Conservation (phyloP, 1,140 invertebrate genomes). For the Leptoteleia sp. region DNA sequence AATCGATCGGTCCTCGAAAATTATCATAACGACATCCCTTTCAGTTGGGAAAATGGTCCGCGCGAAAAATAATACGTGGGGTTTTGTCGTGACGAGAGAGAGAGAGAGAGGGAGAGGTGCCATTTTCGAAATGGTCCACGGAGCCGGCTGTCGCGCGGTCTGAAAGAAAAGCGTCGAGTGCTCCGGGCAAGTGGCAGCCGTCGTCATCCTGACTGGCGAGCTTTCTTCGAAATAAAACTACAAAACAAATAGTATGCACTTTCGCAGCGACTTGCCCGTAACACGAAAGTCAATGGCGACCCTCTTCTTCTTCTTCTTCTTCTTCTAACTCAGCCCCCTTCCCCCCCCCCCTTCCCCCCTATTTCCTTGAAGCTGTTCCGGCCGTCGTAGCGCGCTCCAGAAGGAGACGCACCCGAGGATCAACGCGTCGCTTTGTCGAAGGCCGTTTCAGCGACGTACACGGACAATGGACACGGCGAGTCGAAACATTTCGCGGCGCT, state of each 20-base stretch:
- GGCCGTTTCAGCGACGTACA: constrained; percentile 18
- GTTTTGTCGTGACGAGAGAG: constrained; percentile 21
- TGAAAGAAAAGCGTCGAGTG: constrained; percentile 31
- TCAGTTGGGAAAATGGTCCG: constrained; percentile 5
- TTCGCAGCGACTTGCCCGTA: constrained; percentile 26
- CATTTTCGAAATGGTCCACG: constrained; percentile 20
- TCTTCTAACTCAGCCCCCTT: no score
- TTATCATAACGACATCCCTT: constrained; percentile 21
- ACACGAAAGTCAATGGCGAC: constrained; percentile 39
- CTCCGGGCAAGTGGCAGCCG: constrained; percentile 19
- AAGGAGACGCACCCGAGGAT: constrained; percentile 17
- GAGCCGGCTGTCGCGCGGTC: constrained; percentile 1
- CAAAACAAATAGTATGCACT: constrained; percentile 48
- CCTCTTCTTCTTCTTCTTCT: background rate
- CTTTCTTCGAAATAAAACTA: constrained; percentile 42
- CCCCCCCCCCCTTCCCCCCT: background rate
- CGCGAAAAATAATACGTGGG: constrained; percentile 26
- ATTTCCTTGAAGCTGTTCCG: background rate
- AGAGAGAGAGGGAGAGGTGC: no score
- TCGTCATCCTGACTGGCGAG: constrained; percentile 18
- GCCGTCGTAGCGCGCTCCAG: background rate
- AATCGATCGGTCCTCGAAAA: constrained; percentile 12
- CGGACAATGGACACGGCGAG: constrained; percentile 25
- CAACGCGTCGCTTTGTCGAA: constrained; percentile 15
- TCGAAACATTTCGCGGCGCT: constrained; percentile 39